Evolutionary conservation across 2,888 invertebrate genomes (phyloP), one percentile per base, ranked within the genome.

Genomic region (Drosophila histrio): DNA sequence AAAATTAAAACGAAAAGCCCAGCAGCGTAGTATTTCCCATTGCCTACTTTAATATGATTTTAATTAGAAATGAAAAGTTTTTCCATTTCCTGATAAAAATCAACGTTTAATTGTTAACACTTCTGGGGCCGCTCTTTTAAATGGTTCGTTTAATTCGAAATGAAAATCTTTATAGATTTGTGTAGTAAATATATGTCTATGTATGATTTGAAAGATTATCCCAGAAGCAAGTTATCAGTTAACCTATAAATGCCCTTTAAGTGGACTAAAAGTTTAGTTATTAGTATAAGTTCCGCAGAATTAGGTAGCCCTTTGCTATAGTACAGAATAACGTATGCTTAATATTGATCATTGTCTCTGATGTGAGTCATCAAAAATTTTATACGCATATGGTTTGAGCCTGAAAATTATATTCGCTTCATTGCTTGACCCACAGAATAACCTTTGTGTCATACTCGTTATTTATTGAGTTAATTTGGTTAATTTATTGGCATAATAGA

Each of bases 31-130:
- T 58, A 44, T 69, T 60, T 68, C 43, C 30, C 53, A 76, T 53
- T 60, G 59, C 9, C 50, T 34, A n/a, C 71, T 63, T 67, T 72
- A 80, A 84, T 77, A 60, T 69, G 71, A 68, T 77, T 80, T 80
- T 80, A 82, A 86, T 83, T 86, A 74, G 77, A 83, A 79, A 57
- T 66, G 54, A 67, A 64, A 68, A 83, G 64, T 80, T 83, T 79
- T 67, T 50, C 50, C 57, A 66, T 72, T 66, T 62, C 53, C 64
- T 53, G 61, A 68, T 73, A 32, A 22, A 44, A 44, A 50, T 61
- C 74, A 34, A n/a, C 22, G 22, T 49, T 58, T 50, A 26, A 26
- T 50, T 59, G 30, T 39, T 28, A 52, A 52, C 28, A 22, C 39
- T 43, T 30, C 9, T 53, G 1, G 21, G 11, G 6, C 28, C 28